Evolutionary conservation across 2,888 invertebrate genomes (phyloP).

Genomic region (Sepiola atlantica): DNA sequence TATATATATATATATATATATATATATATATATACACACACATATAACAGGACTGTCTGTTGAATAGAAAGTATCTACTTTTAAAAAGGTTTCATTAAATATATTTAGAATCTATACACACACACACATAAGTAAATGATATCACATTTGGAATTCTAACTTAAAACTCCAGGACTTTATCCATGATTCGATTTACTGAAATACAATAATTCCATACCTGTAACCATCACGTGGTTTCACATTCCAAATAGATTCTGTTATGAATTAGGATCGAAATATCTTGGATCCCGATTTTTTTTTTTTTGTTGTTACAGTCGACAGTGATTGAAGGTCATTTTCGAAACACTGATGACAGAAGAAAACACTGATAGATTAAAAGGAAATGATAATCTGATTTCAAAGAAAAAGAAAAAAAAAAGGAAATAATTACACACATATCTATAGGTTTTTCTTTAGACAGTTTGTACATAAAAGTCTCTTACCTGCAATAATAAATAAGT

Average conservation of each 20-base stretch:
- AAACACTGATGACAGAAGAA: not conserved
- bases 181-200: not conserved
- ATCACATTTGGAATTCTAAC: not conserved
- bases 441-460: not conserved
- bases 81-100: no score
- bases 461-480: constrained; percentile 16
- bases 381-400: not conserved
- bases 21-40: no score
- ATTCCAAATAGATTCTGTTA: not conserved
- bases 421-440: not conserved
- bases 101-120: not conserved
- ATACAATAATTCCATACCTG: not conserved
- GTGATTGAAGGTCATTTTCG: not conserved
- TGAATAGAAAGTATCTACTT: no score
- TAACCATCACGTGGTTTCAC: not conserved
- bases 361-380: not conserved
- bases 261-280: not conserved
- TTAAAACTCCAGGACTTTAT: not conserved
- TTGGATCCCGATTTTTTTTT: not conserved
- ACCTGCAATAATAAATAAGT: constrained; percentile 23
- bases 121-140: not conserved
- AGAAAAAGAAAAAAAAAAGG: not conserved
- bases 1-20: no score
- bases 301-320: not conserved
- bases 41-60: no score